Conservation (phyloP, 23 tunicate species). For the Styela plicata region DNA sequence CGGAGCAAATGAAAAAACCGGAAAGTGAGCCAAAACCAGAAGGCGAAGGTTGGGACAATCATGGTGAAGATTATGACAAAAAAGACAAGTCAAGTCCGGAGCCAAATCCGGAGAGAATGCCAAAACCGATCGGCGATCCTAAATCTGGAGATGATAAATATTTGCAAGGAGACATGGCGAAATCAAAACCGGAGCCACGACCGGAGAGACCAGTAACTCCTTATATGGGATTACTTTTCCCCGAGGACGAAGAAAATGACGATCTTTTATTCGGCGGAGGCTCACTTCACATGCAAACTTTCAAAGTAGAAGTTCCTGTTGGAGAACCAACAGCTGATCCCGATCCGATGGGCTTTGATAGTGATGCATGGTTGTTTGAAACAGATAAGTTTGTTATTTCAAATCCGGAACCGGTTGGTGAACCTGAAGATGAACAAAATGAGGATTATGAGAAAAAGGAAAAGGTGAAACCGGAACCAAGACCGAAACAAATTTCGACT, state of each 20-base stretch:
- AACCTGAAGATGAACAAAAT: background rate
- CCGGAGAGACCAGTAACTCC: background rate
- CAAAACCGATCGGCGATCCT: background rate
- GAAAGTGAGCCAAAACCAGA: background rate
- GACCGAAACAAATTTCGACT: no score
- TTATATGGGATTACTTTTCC: background rate
- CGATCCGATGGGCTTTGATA: no score
- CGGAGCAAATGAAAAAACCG: background rate
- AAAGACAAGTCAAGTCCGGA: background rate
- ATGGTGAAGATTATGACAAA: background rate
- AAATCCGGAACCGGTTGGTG: constrained; percentile 11
- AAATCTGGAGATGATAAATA: background rate
- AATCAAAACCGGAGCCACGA: background rate
- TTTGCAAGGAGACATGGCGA: background rate
- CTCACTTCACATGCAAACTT: background rate
- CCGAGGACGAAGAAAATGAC: background rate
- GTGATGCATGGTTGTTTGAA: no score
- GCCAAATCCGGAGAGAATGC: background rate
- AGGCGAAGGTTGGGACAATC: background rate
- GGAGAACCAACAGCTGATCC: background rate
- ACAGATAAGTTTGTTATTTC: no score
- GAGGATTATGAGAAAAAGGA: no score
- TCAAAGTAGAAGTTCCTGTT: background rate
- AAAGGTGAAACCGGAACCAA: no score
- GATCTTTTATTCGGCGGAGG: background rate